phyloP scores from a whole-genome alignment of 2,797 vertebrate genomes.

The Gallinago solitaria region DNA sequence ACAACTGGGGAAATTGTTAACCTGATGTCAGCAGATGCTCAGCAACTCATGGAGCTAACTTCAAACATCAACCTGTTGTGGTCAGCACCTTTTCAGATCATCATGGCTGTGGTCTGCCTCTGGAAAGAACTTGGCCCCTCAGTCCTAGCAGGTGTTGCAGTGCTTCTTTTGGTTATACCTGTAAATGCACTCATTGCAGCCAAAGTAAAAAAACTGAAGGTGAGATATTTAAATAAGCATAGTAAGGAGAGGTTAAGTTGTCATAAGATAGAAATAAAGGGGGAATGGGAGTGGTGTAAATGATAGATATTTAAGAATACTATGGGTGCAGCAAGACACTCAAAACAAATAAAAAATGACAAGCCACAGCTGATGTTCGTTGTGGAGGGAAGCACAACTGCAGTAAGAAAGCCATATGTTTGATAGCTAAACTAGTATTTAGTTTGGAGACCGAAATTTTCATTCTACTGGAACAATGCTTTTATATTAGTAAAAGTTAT shows the following conservation, averaged over 20 bases:
- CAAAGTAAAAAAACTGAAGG: constrained; percentile 68
- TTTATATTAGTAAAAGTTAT: neutral
- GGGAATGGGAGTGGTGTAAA: too few species aligned
- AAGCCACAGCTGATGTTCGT: neutral
- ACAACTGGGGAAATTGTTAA: constrained; percentile 66
- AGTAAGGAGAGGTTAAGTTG: neutral
- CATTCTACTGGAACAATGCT: neutral
- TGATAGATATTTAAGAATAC: neutral
- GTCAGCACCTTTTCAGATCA: constrained; percentile 72
- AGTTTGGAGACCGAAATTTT: neutral
- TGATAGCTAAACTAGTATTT: neutral
- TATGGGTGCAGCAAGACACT: neutral
- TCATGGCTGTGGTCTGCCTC: constrained; percentile 63
- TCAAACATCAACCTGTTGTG: constrained; percentile 68
- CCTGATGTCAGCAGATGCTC: constrained; percentile 67
- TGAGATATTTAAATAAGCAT: constrained; percentile 7
- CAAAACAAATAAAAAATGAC: neutral
- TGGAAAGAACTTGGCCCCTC: constrained; percentile 73
- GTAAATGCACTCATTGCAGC: constrained; percentile 62
- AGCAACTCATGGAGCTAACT: constrained; percentile 70
- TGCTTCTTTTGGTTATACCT: constrained; percentile 71
- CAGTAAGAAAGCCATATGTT: neutral
- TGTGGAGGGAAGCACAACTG: neutral
- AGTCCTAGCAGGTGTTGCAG: constrained; percentile 56
- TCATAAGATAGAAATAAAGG: neutral